phyloP scores from a whole-genome alignment of 2,113 vertebrate species.

The Calypte anna region DNA sequence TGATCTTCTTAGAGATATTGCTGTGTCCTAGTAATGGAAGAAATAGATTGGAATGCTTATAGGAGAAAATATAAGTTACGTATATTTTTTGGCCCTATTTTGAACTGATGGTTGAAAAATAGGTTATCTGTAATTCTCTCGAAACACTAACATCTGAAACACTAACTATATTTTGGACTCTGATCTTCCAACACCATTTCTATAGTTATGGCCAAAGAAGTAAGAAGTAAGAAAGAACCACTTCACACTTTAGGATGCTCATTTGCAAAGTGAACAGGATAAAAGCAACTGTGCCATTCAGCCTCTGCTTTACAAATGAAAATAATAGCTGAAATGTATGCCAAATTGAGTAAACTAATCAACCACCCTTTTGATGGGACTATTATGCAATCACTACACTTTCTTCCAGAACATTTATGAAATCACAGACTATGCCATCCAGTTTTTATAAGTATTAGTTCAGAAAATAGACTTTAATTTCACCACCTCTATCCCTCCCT shows the following conservation, averaged over 20 bases:
- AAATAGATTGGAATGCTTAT: neutral
- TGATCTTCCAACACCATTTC: neutral
- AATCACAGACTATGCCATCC: slow-evolving; percentile 57
- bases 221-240: neutral
- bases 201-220: neutral
- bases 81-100: neutral
- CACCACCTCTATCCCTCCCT: neutral
- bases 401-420: slow-evolving; percentile 73
- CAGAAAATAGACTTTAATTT: slow-evolving; percentile 56
- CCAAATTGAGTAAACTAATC: slow-evolving; percentile 71
- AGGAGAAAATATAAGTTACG: neutral
- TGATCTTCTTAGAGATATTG: neutral
- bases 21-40: neutral
- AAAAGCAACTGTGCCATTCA: slow-evolving; percentile 30
- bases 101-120: neutral
- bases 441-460: slow-evolving; percentile 64
- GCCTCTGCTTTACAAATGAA: slow-evolving; percentile 55
- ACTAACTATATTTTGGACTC: neutral
- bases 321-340: slow-evolving; percentile 70
- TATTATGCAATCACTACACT: slow-evolving; percentile 70
- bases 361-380: slow-evolving; percentile 51
- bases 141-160: neutral
- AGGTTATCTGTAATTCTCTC: neutral
- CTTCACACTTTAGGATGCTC: neutral
- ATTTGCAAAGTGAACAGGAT: neutral